These are phyloP conservation scores for Lota lota DNA, from an alignment of 2,113 vertebrate genomes.

Conservation along the genomic window DNA sequence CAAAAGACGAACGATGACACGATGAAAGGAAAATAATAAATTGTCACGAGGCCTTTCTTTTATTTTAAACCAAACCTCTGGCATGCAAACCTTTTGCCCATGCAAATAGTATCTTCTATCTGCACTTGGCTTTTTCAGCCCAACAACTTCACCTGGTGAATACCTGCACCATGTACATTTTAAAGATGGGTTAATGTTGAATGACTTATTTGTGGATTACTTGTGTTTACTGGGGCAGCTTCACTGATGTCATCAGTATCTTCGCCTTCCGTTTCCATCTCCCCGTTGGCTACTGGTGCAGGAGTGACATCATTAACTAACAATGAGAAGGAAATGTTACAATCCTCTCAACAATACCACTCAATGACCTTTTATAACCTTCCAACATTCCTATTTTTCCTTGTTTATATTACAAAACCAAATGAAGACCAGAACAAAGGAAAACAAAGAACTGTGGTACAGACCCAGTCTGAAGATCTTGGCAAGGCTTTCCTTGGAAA, in stretches of 20 bases:
- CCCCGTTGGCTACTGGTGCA: slow-evolving; percentile 3
- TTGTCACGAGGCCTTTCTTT: too few relatives aligned
- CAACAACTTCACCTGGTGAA: too few relatives aligned
- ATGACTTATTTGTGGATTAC: slow-evolving; percentile 20
- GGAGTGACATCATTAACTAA: slow-evolving; percentile 51
- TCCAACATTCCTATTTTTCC: too few relatives aligned
- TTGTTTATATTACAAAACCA: too few relatives aligned
- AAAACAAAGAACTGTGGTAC: slow-evolving; percentile 1
- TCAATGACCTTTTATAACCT: too few relatives aligned
- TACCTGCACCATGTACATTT: not conserved
- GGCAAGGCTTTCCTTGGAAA: slow-evolving; percentile 54
- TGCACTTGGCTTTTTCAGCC: too few relatives aligned
- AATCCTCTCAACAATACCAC: not conserved
- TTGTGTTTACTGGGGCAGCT: slow-evolving; percentile 21
- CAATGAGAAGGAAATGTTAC: slow-evolving; percentile 1
- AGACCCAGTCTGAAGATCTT: slow-evolving; percentile 58
- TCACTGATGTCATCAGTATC: not conserved
- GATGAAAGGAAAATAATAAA: too few relatives aligned
- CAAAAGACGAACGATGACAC: too few relatives aligned
- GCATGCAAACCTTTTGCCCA: too few relatives aligned
- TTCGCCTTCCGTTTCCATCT: not conserved
- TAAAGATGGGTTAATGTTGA: not conserved
- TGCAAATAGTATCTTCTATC: too few relatives aligned
- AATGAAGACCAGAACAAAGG: not conserved
- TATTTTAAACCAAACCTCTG: too few relatives aligned